These are phyloP conservation scores for Pegoplata infirma DNA, from an alignment of 2,888 invertebrate genomes.

Conservation along the genomic window DNA sequence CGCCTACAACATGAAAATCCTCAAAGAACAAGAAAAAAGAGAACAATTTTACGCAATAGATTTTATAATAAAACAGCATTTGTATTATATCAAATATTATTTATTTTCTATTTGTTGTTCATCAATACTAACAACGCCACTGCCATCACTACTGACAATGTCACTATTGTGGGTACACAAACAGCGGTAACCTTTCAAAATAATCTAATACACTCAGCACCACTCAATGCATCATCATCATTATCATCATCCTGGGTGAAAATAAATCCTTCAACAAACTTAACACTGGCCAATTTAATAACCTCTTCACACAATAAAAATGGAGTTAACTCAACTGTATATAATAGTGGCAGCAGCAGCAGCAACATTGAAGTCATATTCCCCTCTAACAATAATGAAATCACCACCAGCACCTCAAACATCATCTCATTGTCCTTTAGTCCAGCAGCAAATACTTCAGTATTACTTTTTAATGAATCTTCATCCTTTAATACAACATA, in stretches of 20 bases:
- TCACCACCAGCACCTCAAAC: neutral
- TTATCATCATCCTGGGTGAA: constrained; percentile 11
- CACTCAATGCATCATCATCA: constrained; percentile 24
- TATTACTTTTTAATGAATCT: constrained; percentile 23
- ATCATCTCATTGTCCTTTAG: neutral
- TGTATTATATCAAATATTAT: constrained; percentile 29
- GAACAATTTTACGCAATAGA: constrained; percentile 23
- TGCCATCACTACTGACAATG: constrained; percentile 22
- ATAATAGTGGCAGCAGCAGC: constrained; percentile 11
- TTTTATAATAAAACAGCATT: neutral
- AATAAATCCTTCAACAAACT: neutral
- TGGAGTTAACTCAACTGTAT: constrained; percentile 6
- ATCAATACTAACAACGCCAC: constrained; percentile 1
- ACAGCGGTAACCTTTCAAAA: constrained; percentile 39
- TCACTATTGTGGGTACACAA: constrained; percentile 15
- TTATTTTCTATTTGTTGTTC: constrained; percentile 26
- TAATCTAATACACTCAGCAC: constrained; percentile 1
- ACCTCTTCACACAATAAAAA: constrained; percentile 1
- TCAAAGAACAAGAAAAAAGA: constrained; percentile 12
- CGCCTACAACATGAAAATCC: constrained; percentile 50
- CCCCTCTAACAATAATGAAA: constrained; percentile 21
- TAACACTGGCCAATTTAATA: constrained; percentile 31
- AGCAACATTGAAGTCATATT: constrained; percentile 40
- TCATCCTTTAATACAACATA: constrained; percentile 20
- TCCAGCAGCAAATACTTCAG: constrained; percentile 14